Evolutionary conservation across 2,113 vertebrate genomes (phyloP).

Genomic region (Rallus limicola): DNA sequence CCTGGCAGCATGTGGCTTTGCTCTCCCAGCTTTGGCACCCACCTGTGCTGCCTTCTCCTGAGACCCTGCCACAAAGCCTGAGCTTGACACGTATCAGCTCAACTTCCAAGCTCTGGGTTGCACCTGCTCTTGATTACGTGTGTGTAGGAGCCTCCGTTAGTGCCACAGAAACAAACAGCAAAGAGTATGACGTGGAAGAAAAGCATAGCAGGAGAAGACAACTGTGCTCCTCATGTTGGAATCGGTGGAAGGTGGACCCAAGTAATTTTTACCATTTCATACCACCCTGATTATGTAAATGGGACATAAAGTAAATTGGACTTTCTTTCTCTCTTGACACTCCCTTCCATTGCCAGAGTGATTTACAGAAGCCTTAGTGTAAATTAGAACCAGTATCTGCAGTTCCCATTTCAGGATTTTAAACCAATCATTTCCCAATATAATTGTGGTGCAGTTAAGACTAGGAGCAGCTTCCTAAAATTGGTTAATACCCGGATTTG

Average conservation of each 20-base stretch:
- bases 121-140: rapidly evolving
- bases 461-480: conserved; percentile 28
- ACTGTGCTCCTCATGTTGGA: neutral
- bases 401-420: neutral
- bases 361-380: neutral
- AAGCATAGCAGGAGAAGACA: neutral
- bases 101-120: neutral
- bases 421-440: conserved; percentile 28
- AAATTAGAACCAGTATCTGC: conserved; percentile 4
- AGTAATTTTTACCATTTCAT: neutral
- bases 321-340: neutral
- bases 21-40: neutral
- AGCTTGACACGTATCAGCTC: rapidly evolving
- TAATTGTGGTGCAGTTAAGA: conserved; percentile 38
- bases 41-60: neutral
- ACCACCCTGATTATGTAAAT: conserved; percentile 1
- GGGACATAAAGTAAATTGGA: conserved; percentile 1
- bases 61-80: rapidly evolving
- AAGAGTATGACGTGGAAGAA: neutral
- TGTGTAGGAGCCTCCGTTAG: neutral
- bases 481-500: conserved; percentile 54
- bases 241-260: neutral
- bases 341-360: neutral
- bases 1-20: neutral
- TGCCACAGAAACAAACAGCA: neutral